These are phyloP conservation scores for Dromiciops gliroides DNA, from an alignment of 2,113 vertebrate genomes.

Conservation along the genomic window DNA sequence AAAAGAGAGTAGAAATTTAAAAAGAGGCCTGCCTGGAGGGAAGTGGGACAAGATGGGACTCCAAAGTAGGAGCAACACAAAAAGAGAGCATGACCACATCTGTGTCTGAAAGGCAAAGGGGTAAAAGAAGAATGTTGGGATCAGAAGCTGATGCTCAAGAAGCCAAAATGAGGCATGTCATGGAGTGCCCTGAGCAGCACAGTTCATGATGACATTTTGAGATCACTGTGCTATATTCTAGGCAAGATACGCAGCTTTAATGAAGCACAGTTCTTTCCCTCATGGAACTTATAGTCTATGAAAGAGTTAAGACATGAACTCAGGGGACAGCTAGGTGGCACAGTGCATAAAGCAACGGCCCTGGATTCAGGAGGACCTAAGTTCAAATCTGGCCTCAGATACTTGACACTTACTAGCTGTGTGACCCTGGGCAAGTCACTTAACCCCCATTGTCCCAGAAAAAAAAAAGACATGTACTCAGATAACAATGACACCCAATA, in stretches of 20 bases:
- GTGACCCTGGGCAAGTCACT: too few species aligned
- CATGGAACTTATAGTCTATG: not conserved
- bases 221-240: not conserved
- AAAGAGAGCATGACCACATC: not conserved
- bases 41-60: not conserved
- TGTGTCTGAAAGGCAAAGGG: not conserved
- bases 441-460: too few species aligned
- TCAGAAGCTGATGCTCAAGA: not conserved
- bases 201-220: not conserved
- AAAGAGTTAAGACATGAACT: not conserved
- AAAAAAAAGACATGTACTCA: too few species aligned
- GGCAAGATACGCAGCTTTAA: not conserved
- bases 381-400: too few species aligned
- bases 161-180: not conserved
- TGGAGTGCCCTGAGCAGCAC: not conserved
- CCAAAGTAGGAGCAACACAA: not conserved
- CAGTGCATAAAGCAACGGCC: too few species aligned
- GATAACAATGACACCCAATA: not conserved
- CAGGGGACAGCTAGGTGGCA: too few species aligned
- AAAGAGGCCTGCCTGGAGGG: not conserved
- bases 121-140: not conserved
- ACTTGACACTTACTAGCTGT: too few species aligned
- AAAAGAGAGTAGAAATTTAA: not conserved
- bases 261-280: not conserved
- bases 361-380: too few species aligned